phyloP scores from a whole-genome alignment of 2,888 invertebrate species.

The Orthosia incerta region DNA sequence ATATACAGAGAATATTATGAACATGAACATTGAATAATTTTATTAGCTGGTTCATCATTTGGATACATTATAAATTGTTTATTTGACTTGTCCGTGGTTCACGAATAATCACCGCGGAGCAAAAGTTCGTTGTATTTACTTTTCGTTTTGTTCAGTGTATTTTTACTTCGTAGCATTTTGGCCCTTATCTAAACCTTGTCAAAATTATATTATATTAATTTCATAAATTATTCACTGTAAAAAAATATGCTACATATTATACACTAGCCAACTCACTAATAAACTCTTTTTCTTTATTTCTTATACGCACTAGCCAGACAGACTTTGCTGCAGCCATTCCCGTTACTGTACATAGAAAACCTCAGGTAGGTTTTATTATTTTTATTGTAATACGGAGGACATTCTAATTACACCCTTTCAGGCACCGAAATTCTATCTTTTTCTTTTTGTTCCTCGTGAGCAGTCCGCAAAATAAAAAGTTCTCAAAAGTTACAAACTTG shows the following conservation, averaged over 20 bases:
- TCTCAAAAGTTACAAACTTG: slow-evolving; percentile 51
- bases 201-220: neutral
- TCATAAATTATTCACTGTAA: neutral
- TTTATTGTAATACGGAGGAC: neutral
- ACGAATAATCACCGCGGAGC: neutral
- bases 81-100: neutral
- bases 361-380: neutral
- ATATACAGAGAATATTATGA: slow-evolving; percentile 23
- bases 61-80: neutral
- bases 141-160: neutral
- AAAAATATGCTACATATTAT: neutral
- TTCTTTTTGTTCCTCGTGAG: slow-evolving; percentile 28
- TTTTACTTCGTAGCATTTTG: neutral
- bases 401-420: slow-evolving; percentile 22
- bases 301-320: neutral
- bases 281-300: neutral
- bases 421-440: slow-evolving; percentile 20
- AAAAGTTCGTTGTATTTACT: neutral
- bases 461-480: slow-evolving; percentile 46
- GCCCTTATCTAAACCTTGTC: neutral
- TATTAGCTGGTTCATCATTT: slow-evolving; percentile 4
- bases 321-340: neutral
- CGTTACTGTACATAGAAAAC: neutral
- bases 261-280: neutral
- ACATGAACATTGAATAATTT: slow-evolving; percentile 12